A percentile compares a stretch with the other conserved stretches of the same genome.
These are phyloP conservation scores for Orchesella cincta DNA, from an alignment of 1,140 invertebrate genomes.

Conservation along the genomic window DNA sequence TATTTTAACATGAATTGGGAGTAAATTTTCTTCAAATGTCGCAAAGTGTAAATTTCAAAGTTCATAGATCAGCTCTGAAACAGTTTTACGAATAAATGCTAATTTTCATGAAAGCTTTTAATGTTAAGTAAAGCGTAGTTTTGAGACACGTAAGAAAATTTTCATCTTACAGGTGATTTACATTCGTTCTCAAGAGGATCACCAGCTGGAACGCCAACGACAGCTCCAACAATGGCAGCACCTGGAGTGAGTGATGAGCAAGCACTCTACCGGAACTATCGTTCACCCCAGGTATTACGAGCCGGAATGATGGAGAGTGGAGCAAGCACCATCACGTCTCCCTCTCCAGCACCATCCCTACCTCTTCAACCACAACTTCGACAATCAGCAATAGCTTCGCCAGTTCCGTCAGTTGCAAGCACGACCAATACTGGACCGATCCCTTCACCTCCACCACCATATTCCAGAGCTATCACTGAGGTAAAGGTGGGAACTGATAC, in stretches of 20 bases:
- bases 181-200: neutral
- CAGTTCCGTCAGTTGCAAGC: neutral
- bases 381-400: constrained; percentile 4
- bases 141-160: no score
- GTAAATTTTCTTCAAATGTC: no score
- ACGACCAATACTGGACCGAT: constrained; percentile 32
- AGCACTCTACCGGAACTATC: constrained; percentile 33
- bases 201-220: neutral
- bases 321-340: neutral
- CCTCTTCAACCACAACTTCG: constrained; percentile 24
- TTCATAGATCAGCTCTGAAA: no score
- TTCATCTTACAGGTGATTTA: constrained; percentile 1
- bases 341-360: neutral
- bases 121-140: no score
- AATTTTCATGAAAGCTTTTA: no score
- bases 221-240: neutral
- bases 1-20: no score
- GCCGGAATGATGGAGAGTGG: neutral
- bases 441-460: constrained; percentile 44
- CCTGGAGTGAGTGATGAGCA: constrained; percentile 30
- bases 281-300: constrained; percentile 40
- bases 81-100: no score
- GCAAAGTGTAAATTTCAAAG: no score
- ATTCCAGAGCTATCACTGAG: constrained; percentile 39
- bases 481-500: constrained; percentile 8